Conservation (phyloP, 2,888 invertebrate genomes). For the Cantharis rufa region DNA sequence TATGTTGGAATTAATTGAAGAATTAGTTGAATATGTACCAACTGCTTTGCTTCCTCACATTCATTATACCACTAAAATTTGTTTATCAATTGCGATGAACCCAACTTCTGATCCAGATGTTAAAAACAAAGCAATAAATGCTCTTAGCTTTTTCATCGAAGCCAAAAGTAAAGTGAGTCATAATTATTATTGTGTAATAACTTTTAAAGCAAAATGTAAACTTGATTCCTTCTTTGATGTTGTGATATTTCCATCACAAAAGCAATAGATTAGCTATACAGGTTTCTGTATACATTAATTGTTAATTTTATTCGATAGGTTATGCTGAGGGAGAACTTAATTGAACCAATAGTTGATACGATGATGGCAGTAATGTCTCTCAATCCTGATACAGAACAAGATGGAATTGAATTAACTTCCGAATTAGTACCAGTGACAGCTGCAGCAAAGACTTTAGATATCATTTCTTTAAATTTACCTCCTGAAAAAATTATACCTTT, state of each 20-base stretch:
- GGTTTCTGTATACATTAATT: neutral
- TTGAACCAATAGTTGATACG: constrained; percentile 69
- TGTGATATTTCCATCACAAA: too few relatives aligned
- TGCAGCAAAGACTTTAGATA: constrained; percentile 75
- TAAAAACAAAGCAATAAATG: constrained; percentile 69
- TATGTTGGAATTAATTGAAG: constrained; percentile 68
- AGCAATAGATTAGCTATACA: too few relatives aligned
- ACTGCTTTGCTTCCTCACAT: constrained; percentile 66
- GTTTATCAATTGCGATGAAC: constrained; percentile 66
- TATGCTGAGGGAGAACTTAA: constrained; percentile 70
- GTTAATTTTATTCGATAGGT: constrained; percentile 34
- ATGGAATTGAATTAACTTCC: constrained; percentile 64
- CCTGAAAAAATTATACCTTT: constrained; percentile 76
- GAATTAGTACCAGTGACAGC: constrained; percentile 68
- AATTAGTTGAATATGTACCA: constrained; percentile 67
- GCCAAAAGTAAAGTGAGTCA: constrained; percentile 69
- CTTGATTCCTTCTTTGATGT: too few relatives aligned
- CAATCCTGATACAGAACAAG: constrained; percentile 62
- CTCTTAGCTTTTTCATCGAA: constrained; percentile 68
- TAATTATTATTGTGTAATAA: too few relatives aligned
- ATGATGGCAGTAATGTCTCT: constrained; percentile 72
- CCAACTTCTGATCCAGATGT: constrained; percentile 62
- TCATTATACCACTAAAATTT: constrained; percentile 67
- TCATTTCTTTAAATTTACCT: constrained; percentile 73
- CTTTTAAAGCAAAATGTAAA: too few relatives aligned